Percentiles rank a stretch among this genome's conserved stretches.
Conservation (phyloP, 2,113 vertebrate genomes). For the Columba janthina region DNA sequence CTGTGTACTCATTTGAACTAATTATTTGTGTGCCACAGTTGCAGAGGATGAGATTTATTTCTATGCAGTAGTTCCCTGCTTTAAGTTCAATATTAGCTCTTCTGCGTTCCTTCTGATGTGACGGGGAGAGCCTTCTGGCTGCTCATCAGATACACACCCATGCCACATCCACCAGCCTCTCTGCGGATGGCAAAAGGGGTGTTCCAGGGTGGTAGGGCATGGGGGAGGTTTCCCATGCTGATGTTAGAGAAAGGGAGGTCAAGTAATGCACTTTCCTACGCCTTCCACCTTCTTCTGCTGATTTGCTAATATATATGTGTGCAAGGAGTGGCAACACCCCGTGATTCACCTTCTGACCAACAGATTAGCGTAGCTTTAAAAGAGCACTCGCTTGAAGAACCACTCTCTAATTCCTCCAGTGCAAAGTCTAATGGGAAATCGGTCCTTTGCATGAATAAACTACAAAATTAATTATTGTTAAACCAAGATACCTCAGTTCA, state of each 20-base stretch:
- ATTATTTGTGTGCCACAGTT: neutral
- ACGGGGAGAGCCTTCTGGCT: neutral
- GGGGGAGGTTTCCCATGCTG: neutral
- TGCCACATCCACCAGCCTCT: neutral
- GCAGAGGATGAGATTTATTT: neutral
- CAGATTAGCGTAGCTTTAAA: neutral
- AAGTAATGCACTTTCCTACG: neutral
- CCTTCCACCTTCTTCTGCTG: neutral
- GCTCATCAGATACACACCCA: neutral
- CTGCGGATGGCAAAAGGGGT: neutral
- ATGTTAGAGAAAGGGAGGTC: conserved; percentile 10
- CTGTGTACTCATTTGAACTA: neutral
- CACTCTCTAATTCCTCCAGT: neutral
- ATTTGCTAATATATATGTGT: neutral
- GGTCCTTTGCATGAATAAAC: neutral
- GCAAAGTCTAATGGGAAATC: neutral
- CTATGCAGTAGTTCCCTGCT: neutral
- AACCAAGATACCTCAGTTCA: neutral
- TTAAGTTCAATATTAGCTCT: neutral
- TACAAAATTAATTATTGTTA: neutral
- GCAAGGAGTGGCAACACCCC: conserved; percentile 35
- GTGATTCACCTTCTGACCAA: conserved; percentile 55
- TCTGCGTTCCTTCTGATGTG: neutral
- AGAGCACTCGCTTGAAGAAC: conserved; percentile 31
- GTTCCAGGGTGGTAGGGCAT: neutral